Percentiles rank a stretch among this genome's conserved stretches.
These are phyloP conservation scores for Alviniconcha marisindica DNA, from an alignment of 1,140 invertebrate species.

Conservation along the genomic window DNA sequence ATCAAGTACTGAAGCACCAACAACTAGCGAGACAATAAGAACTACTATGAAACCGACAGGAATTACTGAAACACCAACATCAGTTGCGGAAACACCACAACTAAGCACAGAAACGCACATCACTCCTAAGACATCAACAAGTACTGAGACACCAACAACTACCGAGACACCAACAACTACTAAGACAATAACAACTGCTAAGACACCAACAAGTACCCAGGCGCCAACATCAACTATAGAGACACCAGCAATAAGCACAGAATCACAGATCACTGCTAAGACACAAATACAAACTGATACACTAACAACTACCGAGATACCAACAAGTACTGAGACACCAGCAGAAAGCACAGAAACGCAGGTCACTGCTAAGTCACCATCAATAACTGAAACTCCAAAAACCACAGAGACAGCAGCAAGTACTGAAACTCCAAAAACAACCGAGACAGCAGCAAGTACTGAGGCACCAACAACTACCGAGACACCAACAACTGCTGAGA, in stretches of 20 bases:
- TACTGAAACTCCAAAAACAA: neutral
- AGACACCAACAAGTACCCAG: neutral
- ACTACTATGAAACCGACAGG: conserved; percentile 20
- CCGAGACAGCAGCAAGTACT: neutral
- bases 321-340: too few species aligned
- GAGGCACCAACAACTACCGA: neutral
- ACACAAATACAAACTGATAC: too few species aligned
- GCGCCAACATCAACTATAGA: too few species aligned
- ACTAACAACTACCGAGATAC: too few species aligned
- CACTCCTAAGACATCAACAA: neutral
- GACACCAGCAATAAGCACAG: too few species aligned
- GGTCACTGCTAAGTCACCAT: too few species aligned
- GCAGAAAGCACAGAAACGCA: too few species aligned
- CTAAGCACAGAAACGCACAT: neutral
- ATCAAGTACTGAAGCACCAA: neutral
- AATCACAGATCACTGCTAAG: too few species aligned
- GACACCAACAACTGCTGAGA: neutral
- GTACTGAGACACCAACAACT: neutral
- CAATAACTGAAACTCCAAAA: too few species aligned
- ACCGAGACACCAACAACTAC: too few species aligned
- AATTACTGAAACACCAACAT: neutral
- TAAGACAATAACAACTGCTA: conserved; percentile 17
- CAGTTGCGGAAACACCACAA: neutral
- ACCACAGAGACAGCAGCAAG: too few species aligned
- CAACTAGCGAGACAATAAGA: neutral